Evolutionary conservation across 2,888 invertebrate species (phyloP).

Genomic region (Apamea anceps): DNA sequence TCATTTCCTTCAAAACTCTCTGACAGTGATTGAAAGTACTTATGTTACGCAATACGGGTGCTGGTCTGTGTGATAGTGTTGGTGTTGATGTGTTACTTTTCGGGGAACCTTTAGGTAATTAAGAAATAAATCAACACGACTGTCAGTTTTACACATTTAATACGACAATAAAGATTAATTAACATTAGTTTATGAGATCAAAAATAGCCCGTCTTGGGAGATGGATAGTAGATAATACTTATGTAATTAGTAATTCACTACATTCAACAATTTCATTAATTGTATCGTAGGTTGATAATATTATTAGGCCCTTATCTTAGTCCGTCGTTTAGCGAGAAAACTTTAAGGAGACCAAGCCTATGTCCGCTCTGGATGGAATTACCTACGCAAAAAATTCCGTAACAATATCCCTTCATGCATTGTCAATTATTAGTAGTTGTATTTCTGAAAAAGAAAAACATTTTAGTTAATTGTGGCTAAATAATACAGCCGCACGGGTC

Average conservation of each 20-base stretch:
- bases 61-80: no score
- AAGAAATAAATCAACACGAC: neutral
- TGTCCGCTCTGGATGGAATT: neutral
- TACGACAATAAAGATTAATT: constrained; percentile 18
- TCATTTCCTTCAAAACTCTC: no score
- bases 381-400: neutral
- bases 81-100: neutral
- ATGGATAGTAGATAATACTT: neutral
- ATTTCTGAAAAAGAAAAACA: constrained; percentile 12
- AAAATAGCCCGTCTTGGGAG: neutral
- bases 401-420: neutral
- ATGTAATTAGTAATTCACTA: neutral
- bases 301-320: constrained; percentile 15
- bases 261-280: constrained; percentile 23
- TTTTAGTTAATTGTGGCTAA: neutral
- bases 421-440: neutral
- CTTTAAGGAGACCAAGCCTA: neutral
- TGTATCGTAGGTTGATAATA: neutral
- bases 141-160: constrained; percentile 32
- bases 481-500: no score
- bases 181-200: constrained; percentile 12
- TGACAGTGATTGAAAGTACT: no score
- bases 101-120: neutral
- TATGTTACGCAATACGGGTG: no score
- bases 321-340: constrained; percentile 25